Evolutionary conservation across 2,797 vertebrate genomes (phyloP), one percentile per base, ranked within the genome.

Genomic region (Anabacerthia variegaticeps): DNA sequence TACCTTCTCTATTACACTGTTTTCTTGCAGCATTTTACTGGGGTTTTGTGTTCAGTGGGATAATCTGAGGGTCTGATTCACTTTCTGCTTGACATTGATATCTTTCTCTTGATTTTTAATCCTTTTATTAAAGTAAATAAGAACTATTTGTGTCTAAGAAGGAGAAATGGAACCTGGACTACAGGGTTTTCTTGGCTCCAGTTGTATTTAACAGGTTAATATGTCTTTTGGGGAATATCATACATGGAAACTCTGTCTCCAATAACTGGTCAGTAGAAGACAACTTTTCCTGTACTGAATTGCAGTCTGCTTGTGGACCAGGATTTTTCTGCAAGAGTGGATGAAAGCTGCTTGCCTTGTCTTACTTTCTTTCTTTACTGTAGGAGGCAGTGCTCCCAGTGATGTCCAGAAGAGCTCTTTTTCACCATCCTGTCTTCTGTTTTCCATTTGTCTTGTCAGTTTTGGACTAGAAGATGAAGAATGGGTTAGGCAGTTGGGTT

Each of bases 381-480:
- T 30, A 55, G 51, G 39, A 72, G 36, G n/a, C 30, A 68, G n/a
- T 46, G 37, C 41, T 81, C 73, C 51, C 72, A 61, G 51, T 44
- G 73, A n/a, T 87, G 52, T 34, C 55, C 46, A 63, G 61, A 76
- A 85, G 62, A 65, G 26, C 43, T 81, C 32, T 85, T 59, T 87
- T 91, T 77, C 46, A 83, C 72, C 71, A 36, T 51, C 30, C 32
- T 95, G 76, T 88, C 14, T 58, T 84, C 72, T 88, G 43, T 81
- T 65, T 85, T 89, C 55, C 49, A 58, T 91, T 91, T 93, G 73
- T 71, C 85, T 81, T 96, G 86, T 75, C 85, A 88, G 48, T 95
- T 85, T 95, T 82, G 68, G 49, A 49, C 51, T 75, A 43, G 58
- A 78, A 76, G 27, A 10, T 30, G 44, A 88, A 67, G 51, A 67